Base-by-base conservation (phyloP, 2,113 vertebrate genomes). In the Parotia lawesii region DNA sequence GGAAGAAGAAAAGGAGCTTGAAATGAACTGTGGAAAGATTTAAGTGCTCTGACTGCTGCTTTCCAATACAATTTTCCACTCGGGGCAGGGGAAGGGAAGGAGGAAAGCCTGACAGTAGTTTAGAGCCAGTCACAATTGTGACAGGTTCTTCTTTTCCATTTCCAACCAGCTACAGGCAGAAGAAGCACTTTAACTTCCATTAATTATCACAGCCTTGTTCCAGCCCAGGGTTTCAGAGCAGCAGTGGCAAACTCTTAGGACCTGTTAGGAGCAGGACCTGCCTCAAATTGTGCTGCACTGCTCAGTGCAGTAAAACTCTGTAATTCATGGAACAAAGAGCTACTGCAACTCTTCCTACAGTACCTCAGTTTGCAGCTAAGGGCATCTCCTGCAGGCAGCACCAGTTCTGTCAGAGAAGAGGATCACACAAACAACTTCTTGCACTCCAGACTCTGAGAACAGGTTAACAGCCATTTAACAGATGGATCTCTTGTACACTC, bases 21-120 rank as follows among this genome's bases (percentile, higher is more conserved):
- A 95, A 97, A 95, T 91, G 96, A 96, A 95, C 95, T 95, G 94
- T 95, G 95, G 95, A 97, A 96, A 96, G 96, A 97, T 95, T 95
- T 94, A 97, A 97, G 90, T 95, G 89, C 85, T 95, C 82, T 93
- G 80, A 83, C 82, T 94, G 93, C 65, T 96, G 91, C 87, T 91
- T 96, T 96, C 93, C 96, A 95, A 95, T 86, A 94, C 75, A 89
- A 95, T 96, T 97, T 95, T 96, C 95, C 96, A 96, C 91, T 96
- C 92, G 92, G 92, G 95, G 95, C 79, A 93, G 79, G 51, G 35
- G 69, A 95, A 89, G 85, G 75, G 92, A 96, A 95, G 90, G 92
- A 95, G 87, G 72, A 95, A 85, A 92, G 94, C 61, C 87, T 93
- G 93, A 96, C 87, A 71, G 79, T 93, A 91, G 82, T 95, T 96